These are phyloP conservation scores for Andinoacara biseriatus DNA, from an alignment of 2,113 vertebrate species.

Conservation along the genomic window DNA sequence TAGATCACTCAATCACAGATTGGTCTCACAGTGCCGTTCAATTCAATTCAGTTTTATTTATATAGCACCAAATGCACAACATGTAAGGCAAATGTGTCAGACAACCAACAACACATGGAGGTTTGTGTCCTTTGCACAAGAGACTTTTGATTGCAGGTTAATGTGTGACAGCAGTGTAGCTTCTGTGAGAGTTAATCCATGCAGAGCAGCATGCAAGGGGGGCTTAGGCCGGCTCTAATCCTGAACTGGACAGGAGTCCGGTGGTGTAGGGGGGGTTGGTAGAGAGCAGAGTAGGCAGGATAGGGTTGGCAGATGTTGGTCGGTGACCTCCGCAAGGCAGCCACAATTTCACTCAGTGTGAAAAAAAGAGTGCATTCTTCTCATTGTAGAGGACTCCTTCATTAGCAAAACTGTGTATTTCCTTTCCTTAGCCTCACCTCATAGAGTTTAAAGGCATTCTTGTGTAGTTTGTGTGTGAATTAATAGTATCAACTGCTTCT, in stretches of 20 bases:
- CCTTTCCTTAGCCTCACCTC: not conserved
- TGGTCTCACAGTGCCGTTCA: not conserved
- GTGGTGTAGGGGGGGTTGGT: constrained; percentile 16
- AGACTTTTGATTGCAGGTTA: constrained; percentile 60
- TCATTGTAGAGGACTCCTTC: not conserved
- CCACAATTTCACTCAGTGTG: constrained; percentile 9
- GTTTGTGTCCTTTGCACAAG: constrained; percentile 6
- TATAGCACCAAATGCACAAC: not conserved
- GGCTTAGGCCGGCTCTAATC: constrained; percentile 63
- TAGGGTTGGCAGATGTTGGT: constrained; percentile 69
- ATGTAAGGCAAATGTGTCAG: not conserved
- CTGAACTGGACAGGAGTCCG: constrained; percentile 47
- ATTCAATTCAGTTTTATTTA: no score
- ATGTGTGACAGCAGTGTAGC: constrained; percentile 61
- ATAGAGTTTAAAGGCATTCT: not conserved
- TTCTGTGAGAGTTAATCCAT: constrained; percentile 69
- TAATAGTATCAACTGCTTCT: not conserved
- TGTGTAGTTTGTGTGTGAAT: not conserved
- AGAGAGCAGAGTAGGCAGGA: constrained; percentile 19
- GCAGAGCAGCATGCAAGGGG: constrained; percentile 39
- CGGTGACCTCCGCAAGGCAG: constrained; percentile 40
- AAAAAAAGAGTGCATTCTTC: not conserved
- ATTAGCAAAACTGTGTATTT: not conserved
- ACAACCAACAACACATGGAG: not conserved
- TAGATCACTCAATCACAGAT: constrained; percentile 8